A percentile compares a stretch with the other conserved stretches of the same genome.
Conservation (phyloP, 1,140 invertebrate genomes). For the Probaryconus sp. region DNA sequence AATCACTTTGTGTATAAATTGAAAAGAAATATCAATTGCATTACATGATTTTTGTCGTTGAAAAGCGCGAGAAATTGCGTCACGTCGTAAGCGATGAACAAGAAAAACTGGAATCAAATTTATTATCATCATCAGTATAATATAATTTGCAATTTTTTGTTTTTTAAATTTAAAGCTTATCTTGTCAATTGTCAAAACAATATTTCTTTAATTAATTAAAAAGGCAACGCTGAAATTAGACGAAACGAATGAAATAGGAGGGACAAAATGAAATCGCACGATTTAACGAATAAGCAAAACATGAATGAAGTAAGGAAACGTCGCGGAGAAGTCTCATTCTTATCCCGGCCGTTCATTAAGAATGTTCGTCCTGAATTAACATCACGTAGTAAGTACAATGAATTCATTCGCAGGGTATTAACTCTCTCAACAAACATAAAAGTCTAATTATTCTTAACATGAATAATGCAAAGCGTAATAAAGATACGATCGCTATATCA, state of each 20-base stretch:
- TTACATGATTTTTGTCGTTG: constrained; percentile 16
- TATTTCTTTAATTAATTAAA: too few relatives aligned
- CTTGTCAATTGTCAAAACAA: too few relatives aligned
- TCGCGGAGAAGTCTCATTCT: not conserved
- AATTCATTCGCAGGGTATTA: constrained; percentile 30
- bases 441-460: constrained; percentile 37
- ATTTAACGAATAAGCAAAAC: not conserved
- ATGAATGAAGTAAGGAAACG: constrained; percentile 15
- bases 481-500: constrained; percentile 4
- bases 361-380: constrained; percentile 29
- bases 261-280: too few relatives aligned
- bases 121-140: too few relatives aligned
- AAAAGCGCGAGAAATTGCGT: constrained; percentile 18
- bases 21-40: constrained; percentile 43
- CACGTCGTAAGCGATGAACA: not conserved
- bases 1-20: constrained; percentile 44
- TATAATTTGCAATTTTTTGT: too few relatives aligned
- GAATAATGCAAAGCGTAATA: constrained; percentile 32
- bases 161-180: too few relatives aligned
- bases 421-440: constrained; percentile 22
- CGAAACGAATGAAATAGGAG: too few relatives aligned
- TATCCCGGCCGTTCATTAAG: constrained; percentile 19
- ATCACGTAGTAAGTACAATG: constrained; percentile 26
- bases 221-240: too few relatives aligned
- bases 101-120: too few relatives aligned